Evolutionary conservation across 2,888 invertebrate genomes (phyloP).

Genomic region (Uloborus plumipes): DNA sequence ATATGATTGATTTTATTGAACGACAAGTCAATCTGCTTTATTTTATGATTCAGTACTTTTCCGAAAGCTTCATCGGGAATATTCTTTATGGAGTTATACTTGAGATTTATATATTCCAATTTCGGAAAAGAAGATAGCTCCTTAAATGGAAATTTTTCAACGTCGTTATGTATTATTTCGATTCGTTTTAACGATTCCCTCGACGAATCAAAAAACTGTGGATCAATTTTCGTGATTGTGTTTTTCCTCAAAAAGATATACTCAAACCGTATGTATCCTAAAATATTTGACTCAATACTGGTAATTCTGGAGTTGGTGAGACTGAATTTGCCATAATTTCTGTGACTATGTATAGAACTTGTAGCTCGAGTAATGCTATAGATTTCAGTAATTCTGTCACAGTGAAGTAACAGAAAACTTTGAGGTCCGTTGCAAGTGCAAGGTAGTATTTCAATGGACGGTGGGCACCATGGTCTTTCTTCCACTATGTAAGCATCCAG

Average conservation of each 20-base stretch:
- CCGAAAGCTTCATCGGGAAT: constrained; percentile 64
- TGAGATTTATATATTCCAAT: constrained; percentile 55
- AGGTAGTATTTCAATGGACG: constrained; percentile 41
- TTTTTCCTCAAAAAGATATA: constrained; percentile 60
- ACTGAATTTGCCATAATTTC: constrained; percentile 59
- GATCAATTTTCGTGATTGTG: constrained; percentile 36
- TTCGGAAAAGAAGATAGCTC: constrained; percentile 48
- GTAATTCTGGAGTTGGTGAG: constrained; percentile 59
- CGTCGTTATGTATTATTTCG: constrained; percentile 64
- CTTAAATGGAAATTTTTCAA: constrained; percentile 62
- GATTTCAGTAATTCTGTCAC: constrained; percentile 50
- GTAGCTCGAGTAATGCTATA: constrained; percentile 36
- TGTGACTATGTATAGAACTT: constrained; percentile 16
- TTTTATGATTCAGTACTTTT: constrained; percentile 19
- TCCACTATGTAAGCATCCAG: constrained; percentile 35
- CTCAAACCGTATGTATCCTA: constrained; percentile 50
- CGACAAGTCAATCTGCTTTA: constrained; percentile 61
- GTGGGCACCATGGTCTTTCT: constrained; percentile 52
- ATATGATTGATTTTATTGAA: constrained; percentile 65
- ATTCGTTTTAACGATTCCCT: constrained; percentile 42
- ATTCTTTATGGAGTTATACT: constrained; percentile 59
- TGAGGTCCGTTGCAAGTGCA: constrained; percentile 62
- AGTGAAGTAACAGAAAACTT: constrained; percentile 47
- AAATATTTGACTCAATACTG: constrained; percentile 23
- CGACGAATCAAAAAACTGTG: constrained; percentile 53